A percentile compares a stretch with the other conserved stretches of the same genome.
Conservation (phyloP, 2,888 invertebrate genomes). For the Volucella zonaria region DNA sequence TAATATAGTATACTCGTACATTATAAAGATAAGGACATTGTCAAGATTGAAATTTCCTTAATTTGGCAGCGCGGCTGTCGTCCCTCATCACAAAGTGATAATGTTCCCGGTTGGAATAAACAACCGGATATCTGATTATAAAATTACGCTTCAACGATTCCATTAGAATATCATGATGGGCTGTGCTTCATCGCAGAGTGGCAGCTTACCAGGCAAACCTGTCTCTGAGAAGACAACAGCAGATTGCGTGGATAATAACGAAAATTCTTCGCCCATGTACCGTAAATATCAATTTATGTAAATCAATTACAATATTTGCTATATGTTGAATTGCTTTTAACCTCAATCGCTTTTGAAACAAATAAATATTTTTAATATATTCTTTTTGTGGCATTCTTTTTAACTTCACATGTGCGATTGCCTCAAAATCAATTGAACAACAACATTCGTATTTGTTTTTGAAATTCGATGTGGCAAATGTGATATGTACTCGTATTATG, state of each 20-base stretch:
- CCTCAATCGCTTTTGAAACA: constrained; percentile 56
- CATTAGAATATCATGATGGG: constrained; percentile 74
- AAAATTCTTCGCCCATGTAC: constrained; percentile 46
- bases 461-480: not conserved
- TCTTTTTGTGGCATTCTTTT: constrained; percentile 14
- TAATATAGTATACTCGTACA: no score
- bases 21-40: constrained; percentile 25
- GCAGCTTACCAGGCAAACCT: constrained; percentile 35
- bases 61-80: constrained; percentile 52
- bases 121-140: constrained; percentile 73
- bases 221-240: constrained; percentile 30
- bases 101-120: constrained; percentile 63
- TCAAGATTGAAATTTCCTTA: constrained; percentile 63
- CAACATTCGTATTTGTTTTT: constrained; percentile 45
- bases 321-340: constrained; percentile 42
- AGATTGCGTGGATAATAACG: constrained; percentile 44
- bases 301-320: constrained; percentile 49
- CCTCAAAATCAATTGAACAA: constrained; percentile 43
- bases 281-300: constrained; percentile 68
- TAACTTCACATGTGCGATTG: constrained; percentile 7
- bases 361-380: constrained; percentile 27
- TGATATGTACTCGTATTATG: constrained; percentile 3
- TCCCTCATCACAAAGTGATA: constrained; percentile 64
- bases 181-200: constrained; percentile 75
- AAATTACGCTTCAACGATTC: constrained; percentile 63